phyloP scores from a whole-genome alignment of 1,140 invertebrate genomes.

The Bombus haemorrhoidalis region DNA sequence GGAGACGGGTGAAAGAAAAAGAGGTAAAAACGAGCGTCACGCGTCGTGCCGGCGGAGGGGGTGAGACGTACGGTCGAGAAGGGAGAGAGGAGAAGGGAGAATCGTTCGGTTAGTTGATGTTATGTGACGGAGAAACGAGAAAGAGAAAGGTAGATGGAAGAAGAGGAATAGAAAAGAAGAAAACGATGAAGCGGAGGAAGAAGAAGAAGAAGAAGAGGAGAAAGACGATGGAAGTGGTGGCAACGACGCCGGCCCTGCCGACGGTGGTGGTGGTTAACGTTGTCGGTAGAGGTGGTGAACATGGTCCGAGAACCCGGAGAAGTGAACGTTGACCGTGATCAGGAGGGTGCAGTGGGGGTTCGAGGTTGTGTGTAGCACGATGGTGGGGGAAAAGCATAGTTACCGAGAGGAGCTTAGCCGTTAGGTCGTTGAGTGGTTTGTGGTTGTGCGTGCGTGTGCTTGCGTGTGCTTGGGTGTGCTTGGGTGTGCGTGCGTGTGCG shows the following conservation, averaged over 20 bases:
- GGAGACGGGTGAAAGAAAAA: conserved; percentile 10
- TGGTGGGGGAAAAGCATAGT: conserved; percentile 27
- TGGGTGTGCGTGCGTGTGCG: no score
- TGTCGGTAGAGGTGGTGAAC: conserved; percentile 30
- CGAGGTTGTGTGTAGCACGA: background rate
- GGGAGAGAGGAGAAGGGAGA: no score
- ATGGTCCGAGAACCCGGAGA: conserved; percentile 37
- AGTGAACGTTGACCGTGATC: conserved; percentile 56
- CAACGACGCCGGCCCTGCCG: background rate
- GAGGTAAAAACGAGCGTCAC: background rate
- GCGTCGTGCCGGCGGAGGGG: background rate
- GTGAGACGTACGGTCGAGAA: background rate
- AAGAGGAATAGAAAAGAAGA: background rate
- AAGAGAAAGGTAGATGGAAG: background rate
- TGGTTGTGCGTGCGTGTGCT: background rate
- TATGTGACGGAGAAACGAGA: background rate
- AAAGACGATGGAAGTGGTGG: conserved; percentile 11
- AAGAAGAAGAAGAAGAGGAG: background rate
- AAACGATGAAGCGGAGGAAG: no score
- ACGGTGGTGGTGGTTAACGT: conserved; percentile 15
- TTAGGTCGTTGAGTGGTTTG: conserved; percentile 17
- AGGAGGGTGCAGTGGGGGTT: conserved; percentile 40
- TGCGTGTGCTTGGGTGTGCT: background rate
- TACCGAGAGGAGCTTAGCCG: conserved; percentile 13
- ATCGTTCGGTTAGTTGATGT: background rate